These are phyloP conservation scores for Ciconia nigra DNA, from an alignment of 2,797 vertebrate genomes.

Conservation along the genomic window DNA sequence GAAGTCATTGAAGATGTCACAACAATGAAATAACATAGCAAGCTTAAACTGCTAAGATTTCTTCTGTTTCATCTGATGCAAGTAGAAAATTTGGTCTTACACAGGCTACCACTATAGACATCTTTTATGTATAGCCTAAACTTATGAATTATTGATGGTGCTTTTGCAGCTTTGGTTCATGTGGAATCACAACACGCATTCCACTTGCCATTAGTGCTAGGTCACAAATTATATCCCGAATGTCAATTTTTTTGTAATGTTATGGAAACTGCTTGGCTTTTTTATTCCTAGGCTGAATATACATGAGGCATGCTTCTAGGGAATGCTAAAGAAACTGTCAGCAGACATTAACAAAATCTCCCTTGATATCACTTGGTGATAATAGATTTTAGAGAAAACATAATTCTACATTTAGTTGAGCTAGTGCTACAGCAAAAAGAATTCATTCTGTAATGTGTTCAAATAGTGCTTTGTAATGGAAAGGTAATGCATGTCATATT, in stretches of 20 bases:
- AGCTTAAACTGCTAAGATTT: not conserved
- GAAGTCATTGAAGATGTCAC: not conserved
- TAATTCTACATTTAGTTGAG: not conserved
- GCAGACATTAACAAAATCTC: not conserved
- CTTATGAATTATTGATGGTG: not conserved
- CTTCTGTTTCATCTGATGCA: not conserved
- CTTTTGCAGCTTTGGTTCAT: slow-evolving; percentile 19
- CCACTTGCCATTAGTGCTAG: not conserved
- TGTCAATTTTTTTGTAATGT: not conserved
- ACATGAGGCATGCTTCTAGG: not conserved
- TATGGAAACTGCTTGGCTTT: not conserved
- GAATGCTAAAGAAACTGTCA: not conserved
- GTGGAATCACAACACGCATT: not conserved
- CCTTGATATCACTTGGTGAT: not conserved
- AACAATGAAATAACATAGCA: not conserved
- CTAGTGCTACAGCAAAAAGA: not conserved
- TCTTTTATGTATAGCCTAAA: not conserved
- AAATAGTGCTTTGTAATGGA: not conserved
- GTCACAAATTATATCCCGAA: not conserved
- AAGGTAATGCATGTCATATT: not conserved
- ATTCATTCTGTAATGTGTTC: not conserved
- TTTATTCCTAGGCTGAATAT: not conserved
- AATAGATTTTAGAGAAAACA: not conserved
- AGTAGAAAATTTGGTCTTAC: not conserved
- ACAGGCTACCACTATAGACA: not conserved